Evolutionary conservation across 2,113 vertebrate genomes (phyloP).

Genomic region (Monarcha castaneiventris): DNA sequence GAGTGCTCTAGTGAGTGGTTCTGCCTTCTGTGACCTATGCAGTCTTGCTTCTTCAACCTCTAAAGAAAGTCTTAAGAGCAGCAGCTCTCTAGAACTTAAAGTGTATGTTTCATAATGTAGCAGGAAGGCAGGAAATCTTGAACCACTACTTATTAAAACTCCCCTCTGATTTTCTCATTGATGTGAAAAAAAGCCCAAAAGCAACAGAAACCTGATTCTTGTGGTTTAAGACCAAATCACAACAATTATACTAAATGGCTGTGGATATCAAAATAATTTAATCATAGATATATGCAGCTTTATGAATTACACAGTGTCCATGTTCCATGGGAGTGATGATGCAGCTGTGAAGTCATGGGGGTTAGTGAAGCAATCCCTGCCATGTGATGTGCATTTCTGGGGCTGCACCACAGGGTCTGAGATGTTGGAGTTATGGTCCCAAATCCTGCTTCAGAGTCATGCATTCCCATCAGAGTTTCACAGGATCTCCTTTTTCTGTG

Average conservation of each 20-base stretch:
- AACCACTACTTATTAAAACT: neutral
- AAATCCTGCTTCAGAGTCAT: neutral
- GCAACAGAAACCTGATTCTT: neutral
- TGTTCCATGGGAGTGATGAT: neutral
- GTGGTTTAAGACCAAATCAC: neutral
- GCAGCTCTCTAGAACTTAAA: neutral
- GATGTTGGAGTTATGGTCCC: neutral
- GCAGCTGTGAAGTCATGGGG: neutral
- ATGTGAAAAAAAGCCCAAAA: neutral
- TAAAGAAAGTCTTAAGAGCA: neutral
- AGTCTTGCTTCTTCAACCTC: neutral
- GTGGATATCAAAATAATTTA: neutral
- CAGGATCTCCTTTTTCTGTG: neutral
- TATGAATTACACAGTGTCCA: neutral
- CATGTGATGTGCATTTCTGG: neutral
- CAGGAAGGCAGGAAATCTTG: neutral
- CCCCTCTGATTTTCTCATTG: neutral
- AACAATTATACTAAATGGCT: neutral
- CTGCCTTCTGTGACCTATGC: neutral
- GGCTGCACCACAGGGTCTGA: neutral
- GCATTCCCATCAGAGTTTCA: neutral
- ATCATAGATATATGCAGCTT: neutral
- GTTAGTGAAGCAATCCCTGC: neutral
- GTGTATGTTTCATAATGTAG: neutral
- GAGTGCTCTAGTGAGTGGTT: neutral